phyloP scores from a whole-genome alignment of 2,113 vertebrate genomes.

The Petroica traversi region DNA sequence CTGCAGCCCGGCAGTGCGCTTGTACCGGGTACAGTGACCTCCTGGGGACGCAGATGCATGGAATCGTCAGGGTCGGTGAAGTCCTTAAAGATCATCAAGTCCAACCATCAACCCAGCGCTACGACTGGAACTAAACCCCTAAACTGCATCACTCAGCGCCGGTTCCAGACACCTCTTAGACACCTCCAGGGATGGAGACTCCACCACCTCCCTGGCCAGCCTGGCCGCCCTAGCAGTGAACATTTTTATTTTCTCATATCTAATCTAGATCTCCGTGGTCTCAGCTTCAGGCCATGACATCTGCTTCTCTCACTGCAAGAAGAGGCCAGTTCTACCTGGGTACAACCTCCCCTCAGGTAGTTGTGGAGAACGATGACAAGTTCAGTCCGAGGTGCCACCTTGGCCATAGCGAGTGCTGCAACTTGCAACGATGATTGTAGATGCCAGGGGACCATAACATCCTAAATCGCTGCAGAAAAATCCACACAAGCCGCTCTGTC shows the following conservation, averaged over 20 bases:
- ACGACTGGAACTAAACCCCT: not conserved
- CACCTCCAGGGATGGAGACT: not conserved
- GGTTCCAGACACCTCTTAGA: not conserved
- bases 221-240: not conserved
- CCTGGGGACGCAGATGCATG: not conserved
- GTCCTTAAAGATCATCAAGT: not conserved
- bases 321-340: not conserved
- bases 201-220: not conserved
- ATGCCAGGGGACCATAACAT: not conserved
- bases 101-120: no score
- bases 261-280: not conserved
- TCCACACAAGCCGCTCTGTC: not conserved
- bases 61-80: not conserved
- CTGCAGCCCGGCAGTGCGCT: not conserved
- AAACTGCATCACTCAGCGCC: not conserved
- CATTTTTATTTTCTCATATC: not conserved
- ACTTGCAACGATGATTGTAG: accelerated
- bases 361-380: accelerated
- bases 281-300: not conserved
- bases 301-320: not conserved
- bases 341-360: not conserved
- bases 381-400: accelerated
- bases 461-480: not conserved
- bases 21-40: no score
- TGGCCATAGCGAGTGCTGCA: accelerated